These are phyloP conservation scores for Menura novaehollandiae DNA, from an alignment of 2,113 vertebrate genomes.

Conservation along the genomic window DNA sequence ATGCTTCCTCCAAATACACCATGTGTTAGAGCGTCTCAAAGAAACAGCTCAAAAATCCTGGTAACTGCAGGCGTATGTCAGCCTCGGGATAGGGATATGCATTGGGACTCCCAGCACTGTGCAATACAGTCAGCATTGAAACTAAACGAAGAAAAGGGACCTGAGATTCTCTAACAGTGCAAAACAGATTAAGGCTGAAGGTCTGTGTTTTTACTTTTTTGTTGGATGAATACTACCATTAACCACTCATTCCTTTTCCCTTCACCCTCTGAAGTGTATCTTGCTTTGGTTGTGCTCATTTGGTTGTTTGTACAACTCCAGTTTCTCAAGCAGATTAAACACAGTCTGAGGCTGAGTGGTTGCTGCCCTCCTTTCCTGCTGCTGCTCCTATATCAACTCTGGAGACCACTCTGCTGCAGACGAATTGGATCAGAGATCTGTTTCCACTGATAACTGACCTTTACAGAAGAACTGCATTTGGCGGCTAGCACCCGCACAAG, in stretches of 20 bases:
- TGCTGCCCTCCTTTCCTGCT: neutral
- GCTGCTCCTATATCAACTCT: neutral
- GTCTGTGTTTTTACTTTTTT: neutral
- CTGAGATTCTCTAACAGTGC: neutral
- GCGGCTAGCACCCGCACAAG: accelerated
- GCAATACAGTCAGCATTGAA: neutral
- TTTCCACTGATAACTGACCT: neutral
- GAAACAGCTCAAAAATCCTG: neutral
- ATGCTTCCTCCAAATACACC: neutral
- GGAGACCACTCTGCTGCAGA: neutral
- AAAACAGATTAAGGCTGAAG: neutral
- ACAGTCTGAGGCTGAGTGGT: neutral
- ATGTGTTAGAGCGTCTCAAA: neutral
- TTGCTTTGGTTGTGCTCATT: neutral
- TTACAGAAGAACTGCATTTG: neutral
- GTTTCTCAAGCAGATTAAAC: neutral
- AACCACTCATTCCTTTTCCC: neutral
- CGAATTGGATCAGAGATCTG: neutral
- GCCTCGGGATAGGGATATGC: accelerated
- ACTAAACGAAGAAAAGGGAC: neutral
- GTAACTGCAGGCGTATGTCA: neutral
- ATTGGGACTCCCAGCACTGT: accelerated
- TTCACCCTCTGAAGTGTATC: neutral
- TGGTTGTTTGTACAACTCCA: neutral
- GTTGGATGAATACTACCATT: neutral